Conservation (phyloP, 1,140 invertebrate species). For the Trachymyrmex cornetzi region DNA sequence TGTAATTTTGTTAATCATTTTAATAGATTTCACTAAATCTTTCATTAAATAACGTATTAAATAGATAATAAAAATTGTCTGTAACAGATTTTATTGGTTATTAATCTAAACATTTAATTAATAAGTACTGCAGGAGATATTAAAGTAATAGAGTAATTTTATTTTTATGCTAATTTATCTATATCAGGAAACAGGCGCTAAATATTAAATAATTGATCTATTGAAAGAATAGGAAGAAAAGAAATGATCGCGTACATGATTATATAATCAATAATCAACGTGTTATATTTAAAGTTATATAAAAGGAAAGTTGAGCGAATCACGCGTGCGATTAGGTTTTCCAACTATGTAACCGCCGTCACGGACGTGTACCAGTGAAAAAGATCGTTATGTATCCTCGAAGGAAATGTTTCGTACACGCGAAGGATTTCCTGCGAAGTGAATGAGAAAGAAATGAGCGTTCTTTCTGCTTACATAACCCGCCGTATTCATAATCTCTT, state of each 20-base stretch:
- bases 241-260: background rate
- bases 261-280: conserved; percentile 30
- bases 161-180: background rate
- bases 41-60: background rate
- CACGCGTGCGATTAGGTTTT: conserved; percentile 12
- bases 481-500: conserved; percentile 43
- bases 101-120: background rate
- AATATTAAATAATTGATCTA: background rate
- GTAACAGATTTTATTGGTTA: background rate
- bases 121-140: background rate
- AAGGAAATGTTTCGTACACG: conserved; percentile 51
- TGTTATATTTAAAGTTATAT: conserved; percentile 9
- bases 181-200: background rate
- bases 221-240: background rate
- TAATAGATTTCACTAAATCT: background rate
- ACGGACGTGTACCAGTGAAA: conserved; percentile 19
- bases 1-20: conserved; percentile 8
- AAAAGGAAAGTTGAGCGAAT: conserved; percentile 45
- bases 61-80: background rate
- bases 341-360: conserved; percentile 25
- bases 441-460: conserved; percentile 42
- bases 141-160: conserved; percentile 3
- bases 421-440: conserved; percentile 48
- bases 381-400: conserved; percentile 57
- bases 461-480: conserved; percentile 63